Evolutionary conservation across 2,113 vertebrate species (phyloP).

Genomic region (Oncorhynchus nerka): DNA sequence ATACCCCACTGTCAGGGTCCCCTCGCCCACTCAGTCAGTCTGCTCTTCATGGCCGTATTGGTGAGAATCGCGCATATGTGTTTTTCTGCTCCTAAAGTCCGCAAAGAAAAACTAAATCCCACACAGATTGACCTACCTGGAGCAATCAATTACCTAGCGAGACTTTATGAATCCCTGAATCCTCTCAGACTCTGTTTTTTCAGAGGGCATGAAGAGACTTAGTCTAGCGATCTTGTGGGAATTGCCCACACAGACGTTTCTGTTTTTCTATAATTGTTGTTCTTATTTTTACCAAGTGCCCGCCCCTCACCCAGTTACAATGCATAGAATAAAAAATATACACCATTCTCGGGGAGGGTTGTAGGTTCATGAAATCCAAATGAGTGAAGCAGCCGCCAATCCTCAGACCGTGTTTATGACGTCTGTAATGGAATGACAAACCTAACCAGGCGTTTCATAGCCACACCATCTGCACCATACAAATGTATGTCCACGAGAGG

Average conservation of each 20-base stretch:
- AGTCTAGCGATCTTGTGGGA: constrained; percentile 35
- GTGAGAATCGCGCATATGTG: constrained; percentile 55
- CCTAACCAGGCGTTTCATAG: constrained; percentile 63
- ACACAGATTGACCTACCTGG: constrained; percentile 65
- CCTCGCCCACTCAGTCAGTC: constrained; percentile 19
- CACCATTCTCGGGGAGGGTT: constrained; percentile 39
- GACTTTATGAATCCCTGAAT: constrained; percentile 55
- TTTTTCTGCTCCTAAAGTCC: constrained; percentile 57
- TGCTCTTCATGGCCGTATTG: constrained; percentile 52
- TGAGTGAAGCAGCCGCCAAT: constrained; percentile 31
- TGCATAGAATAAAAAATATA: constrained; percentile 25
- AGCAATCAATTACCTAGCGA: constrained; percentile 65
- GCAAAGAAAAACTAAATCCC: constrained; percentile 64
- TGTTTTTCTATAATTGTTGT: constrained; percentile 19
- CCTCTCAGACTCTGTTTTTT: constrained; percentile 43
- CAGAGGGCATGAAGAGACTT: constrained; percentile 37
- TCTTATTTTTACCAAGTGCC: constrained; percentile 19
- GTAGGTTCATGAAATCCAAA: constrained; percentile 60
- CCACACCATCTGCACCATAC: constrained; percentile 46
- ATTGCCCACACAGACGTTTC: constrained; percentile 43
- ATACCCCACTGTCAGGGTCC: constrained; percentile 53
- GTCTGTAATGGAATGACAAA: constrained; percentile 64
- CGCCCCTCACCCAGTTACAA: constrained; percentile 19
- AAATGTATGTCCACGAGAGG: constrained; percentile 62
- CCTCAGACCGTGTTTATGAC: constrained; percentile 56